A percentile compares a stretch with the other conserved stretches of the same genome.
Evolutionary conservation across 2,888 invertebrate species (phyloP).

Genomic region (Nowickia ferox): DNA sequence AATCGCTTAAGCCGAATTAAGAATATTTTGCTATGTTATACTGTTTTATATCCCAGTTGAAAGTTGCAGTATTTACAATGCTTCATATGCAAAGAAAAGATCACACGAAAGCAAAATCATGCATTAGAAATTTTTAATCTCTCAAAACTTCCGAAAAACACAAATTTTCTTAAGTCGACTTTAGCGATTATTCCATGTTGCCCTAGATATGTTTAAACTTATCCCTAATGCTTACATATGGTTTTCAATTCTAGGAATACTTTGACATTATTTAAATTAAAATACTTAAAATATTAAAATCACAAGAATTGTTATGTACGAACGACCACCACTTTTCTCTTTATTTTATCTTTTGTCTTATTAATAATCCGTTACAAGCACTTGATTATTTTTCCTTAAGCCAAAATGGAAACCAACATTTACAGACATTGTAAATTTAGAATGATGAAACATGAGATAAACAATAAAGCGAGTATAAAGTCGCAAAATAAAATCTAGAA

Average conservation of each 20-base stretch:
- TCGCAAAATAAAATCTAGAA: neutral
- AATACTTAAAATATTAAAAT: neutral
- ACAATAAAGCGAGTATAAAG: neutral
- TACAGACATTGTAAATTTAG: constrained; percentile 14
- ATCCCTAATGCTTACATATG: no score
- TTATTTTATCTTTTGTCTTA: neutral
- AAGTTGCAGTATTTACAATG: no score
- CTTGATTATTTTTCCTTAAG: constrained; percentile 25
- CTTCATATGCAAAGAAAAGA: no score
- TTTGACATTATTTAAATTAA: neutral
- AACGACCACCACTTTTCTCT: neutral
- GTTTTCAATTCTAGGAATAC: neutral
- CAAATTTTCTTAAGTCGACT: no score
- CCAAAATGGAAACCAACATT: constrained; percentile 26
- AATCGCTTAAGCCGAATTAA: no score
- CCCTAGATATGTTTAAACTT: no score
- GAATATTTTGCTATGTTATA: no score
- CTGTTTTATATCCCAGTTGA: no score
- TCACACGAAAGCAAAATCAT: no score
- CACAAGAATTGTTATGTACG: neutral
- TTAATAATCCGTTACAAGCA: constrained; percentile 22
- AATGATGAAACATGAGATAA: constrained; percentile 1
- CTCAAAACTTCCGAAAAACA: no score
- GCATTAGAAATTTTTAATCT: no score
- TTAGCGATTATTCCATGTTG: no score